phyloP scores from a whole-genome alignment of 2,888 invertebrate genomes.

The Helleia helle region DNA sequence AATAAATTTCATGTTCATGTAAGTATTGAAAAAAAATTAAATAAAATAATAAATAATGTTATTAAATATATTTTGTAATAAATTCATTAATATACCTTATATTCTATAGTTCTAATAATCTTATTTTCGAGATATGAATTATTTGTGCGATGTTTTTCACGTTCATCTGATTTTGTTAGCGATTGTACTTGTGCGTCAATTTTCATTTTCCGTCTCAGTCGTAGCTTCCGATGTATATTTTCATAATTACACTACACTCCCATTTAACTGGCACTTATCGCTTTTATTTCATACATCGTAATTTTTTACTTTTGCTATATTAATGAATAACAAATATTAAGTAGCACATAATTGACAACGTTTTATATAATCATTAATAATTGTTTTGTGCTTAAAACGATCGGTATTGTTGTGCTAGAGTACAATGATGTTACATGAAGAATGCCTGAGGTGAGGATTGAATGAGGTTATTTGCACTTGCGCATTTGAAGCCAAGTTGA shows the following conservation, averaged over 20 bases:
- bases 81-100: slow-evolving; percentile 35
- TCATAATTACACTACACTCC: slow-evolving; percentile 40
- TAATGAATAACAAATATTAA: slow-evolving; percentile 8
- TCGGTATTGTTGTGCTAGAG: slow-evolving; percentile 30
- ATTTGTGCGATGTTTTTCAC: slow-evolving; percentile 42
- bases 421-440: slow-evolving; percentile 37
- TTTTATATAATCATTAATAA: slow-evolving; percentile 17
- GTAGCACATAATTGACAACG: slow-evolving; percentile 9
- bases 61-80: neutral
- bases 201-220: slow-evolving; percentile 55
- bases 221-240: slow-evolving; percentile 36
- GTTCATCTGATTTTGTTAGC: slow-evolving; percentile 52
- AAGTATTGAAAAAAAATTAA: neutral
- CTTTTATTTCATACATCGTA: slow-evolving; percentile 16
- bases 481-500: slow-evolving; percentile 33
- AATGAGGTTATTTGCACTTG: slow-evolving; percentile 68
- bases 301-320: slow-evolving; percentile 1
- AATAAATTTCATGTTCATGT: too few relatives aligned
- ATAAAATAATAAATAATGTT: neutral
- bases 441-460: slow-evolving; percentile 60
- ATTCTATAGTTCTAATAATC: slow-evolving; percentile 49
- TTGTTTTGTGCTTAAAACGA: slow-evolving; percentile 24
- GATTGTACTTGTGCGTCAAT: slow-evolving; percentile 65
- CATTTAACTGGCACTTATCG: slow-evolving; percentile 17
- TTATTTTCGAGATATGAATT: slow-evolving; percentile 41